Evolutionary conservation across 53 echinoderm and acorn worm genomes (phyloP).

Genomic region (Astropecten irregularis): DNA sequence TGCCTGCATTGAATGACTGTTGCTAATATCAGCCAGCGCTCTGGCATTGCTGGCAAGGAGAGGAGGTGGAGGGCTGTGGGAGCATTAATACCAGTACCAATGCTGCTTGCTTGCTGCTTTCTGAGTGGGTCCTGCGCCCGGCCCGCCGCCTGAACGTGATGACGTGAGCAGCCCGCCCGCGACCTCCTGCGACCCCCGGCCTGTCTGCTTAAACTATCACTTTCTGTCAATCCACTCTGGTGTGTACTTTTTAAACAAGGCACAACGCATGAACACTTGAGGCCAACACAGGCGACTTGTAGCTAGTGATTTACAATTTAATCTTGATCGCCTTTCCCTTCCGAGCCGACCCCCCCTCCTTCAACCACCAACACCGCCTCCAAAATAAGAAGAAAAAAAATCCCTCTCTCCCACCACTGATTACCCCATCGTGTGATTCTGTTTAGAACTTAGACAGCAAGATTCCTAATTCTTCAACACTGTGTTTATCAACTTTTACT

Average conservation of each 20-base stretch:
- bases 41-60: no score
- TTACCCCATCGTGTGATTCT: not conserved
- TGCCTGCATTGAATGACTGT: constrained; percentile 38
- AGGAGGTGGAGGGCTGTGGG: no score
- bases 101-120: no score
- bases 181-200: constrained; percentile 40
- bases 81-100: no score
- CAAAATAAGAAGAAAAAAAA: no score
- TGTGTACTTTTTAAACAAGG: constrained; percentile 61
- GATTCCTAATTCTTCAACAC: no score
- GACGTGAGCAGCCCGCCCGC: constrained; percentile 24
- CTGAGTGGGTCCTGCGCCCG: no score
- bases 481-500: no score
- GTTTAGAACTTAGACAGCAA: no score
- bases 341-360: not conserved
- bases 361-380: not conserved
- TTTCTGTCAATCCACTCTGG: constrained; percentile 17
- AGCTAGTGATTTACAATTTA: constrained; percentile 51
- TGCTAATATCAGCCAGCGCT: constrained; percentile 34
- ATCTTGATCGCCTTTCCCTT: constrained; percentile 1
- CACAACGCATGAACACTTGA: constrained; percentile 4
- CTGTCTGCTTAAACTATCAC: constrained; percentile 57
- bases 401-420: not conserved
- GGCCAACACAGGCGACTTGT: constrained; percentile 46
- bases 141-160: not conserved